Percentiles rank a stretch among this genome's conserved stretches.
phyloP scores from a whole-genome alignment of 2,888 invertebrate genomes.

The Trisateles emortualis region DNA sequence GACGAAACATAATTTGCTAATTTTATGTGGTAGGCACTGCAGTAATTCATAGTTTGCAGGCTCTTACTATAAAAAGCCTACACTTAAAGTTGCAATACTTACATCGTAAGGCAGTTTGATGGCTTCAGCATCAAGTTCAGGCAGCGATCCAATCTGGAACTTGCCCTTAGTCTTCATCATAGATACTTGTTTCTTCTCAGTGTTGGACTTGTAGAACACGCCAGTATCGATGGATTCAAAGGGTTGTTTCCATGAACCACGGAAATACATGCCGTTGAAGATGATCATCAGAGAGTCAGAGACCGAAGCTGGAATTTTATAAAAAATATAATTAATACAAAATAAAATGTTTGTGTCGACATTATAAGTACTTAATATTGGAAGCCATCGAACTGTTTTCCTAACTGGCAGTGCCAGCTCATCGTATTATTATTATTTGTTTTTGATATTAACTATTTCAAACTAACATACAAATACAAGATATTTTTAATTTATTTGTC shows the following conservation, averaged over 20 bases:
- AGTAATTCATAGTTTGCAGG: no score
- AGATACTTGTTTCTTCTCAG: constrained; percentile 87
- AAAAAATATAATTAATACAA: background rate
- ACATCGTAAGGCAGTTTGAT: constrained; percentile 92
- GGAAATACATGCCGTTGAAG: constrained; percentile 93
- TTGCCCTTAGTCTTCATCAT: constrained; percentile 90
- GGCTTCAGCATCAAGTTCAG: constrained; percentile 89
- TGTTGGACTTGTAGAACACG: constrained; percentile 88
- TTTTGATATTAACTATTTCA: no score
- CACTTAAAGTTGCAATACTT: constrained; percentile 46
- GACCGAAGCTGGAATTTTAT: constrained; percentile 61
- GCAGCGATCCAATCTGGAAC: constrained; percentile 88
- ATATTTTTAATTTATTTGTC: no score
- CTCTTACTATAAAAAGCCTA: no score
- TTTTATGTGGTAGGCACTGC: no score
- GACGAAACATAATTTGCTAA: no score
- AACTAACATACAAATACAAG: no score
- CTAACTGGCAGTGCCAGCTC: no score
- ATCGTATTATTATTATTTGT: no score
- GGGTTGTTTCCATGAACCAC: constrained; percentile 91
- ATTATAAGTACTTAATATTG: no score
- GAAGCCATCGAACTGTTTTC: no score
- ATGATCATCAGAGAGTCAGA: constrained; percentile 89
- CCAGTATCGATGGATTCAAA: constrained; percentile 87
- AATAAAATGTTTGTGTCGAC: background rate